A percentile compares a stretch with the other conserved stretches of the same genome.
Evolutionary conservation across 2,888 invertebrate species (phyloP).

Genomic region (Lasioglossum figueresi): DNA sequence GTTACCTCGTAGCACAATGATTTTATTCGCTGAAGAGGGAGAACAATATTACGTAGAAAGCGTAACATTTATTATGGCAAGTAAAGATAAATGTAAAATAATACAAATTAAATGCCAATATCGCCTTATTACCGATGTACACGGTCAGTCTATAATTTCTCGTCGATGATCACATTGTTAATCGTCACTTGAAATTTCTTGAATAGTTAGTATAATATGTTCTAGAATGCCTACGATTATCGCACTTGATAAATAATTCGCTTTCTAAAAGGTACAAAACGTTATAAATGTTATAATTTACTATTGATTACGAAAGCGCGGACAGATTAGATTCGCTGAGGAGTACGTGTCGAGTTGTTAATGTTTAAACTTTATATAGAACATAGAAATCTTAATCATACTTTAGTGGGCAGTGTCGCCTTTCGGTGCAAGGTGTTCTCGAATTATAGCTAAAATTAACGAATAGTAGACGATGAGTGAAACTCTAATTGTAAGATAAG

Average conservation of each 20-base stretch:
- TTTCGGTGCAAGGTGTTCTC: background rate
- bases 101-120: slow-evolving; percentile 53
- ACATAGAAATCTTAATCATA: background rate
- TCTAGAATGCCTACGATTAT: slow-evolving; percentile 18
- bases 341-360: background rate
- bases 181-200: slow-evolving; percentile 19
- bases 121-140: slow-evolving; percentile 38
- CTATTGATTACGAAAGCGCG: slow-evolving; percentile 37
- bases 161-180: background rate
- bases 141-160: slow-evolving; percentile 63
- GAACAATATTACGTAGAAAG: slow-evolving; percentile 34
- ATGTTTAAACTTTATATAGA: background rate
- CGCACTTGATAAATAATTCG: slow-evolving; percentile 40
- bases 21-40: background rate
- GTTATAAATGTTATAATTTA: slow-evolving; percentile 35
- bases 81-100: slow-evolving; percentile 45
- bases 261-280: slow-evolving; percentile 23
- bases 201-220: background rate
- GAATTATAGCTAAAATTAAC: slow-evolving; percentile 1
- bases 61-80: slow-evolving; percentile 60
- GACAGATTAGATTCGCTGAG: background rate
- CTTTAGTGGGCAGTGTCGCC: background rate
- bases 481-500: background rate
- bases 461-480: background rate
- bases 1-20: background rate